phyloP scores from a whole-genome alignment of 2,888 invertebrate species.

The Zeuzera pyrina region DNA sequence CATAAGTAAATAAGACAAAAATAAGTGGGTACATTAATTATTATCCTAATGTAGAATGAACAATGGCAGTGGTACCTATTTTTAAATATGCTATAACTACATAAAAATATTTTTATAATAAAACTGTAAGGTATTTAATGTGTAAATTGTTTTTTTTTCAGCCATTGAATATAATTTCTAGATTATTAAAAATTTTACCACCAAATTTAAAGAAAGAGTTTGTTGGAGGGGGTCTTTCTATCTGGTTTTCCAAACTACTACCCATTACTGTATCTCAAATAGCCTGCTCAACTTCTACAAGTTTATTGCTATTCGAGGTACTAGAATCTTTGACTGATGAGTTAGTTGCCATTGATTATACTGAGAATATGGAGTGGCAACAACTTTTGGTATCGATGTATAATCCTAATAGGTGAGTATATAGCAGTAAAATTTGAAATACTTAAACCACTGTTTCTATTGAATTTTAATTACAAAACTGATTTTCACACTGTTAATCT shows the following conservation, averaged over 20 bases:
- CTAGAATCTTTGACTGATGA: slow-evolving; percentile 55
- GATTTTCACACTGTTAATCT: too few species aligned
- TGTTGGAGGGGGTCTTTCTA: slow-evolving; percentile 43
- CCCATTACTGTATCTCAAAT: slow-evolving; percentile 41
- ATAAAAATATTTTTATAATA: too few species aligned
- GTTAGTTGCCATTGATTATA: slow-evolving; percentile 45
- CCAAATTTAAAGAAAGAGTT: slow-evolving; percentile 37
- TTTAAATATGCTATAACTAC: too few species aligned
- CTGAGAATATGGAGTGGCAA: slow-evolving; percentile 47
- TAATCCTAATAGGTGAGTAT: slow-evolving; percentile 40
- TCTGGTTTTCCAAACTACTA: slow-evolving; percentile 64
- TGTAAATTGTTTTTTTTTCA: slow-evolving; percentile 23
- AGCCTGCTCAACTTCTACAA: background rate
- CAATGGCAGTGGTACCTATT: too few species aligned
- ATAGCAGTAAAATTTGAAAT: too few species aligned
- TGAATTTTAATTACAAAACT: background rate
- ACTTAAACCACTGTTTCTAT: slow-evolving; percentile 5
- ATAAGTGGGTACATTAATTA: too few species aligned
- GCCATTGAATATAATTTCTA: slow-evolving; percentile 47
- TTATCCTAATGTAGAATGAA: too few species aligned
- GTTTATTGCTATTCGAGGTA: slow-evolving; percentile 27
- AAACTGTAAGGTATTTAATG: too few species aligned
- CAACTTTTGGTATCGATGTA: slow-evolving; percentile 43
- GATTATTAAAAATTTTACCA: slow-evolving; percentile 36
- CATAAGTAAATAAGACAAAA: too few species aligned